A percentile compares a stretch with the other conserved stretches of the same genome.
Evolutionary conservation across 1,140 invertebrate species (phyloP).

Genomic region (Argopecten irradians): DNA sequence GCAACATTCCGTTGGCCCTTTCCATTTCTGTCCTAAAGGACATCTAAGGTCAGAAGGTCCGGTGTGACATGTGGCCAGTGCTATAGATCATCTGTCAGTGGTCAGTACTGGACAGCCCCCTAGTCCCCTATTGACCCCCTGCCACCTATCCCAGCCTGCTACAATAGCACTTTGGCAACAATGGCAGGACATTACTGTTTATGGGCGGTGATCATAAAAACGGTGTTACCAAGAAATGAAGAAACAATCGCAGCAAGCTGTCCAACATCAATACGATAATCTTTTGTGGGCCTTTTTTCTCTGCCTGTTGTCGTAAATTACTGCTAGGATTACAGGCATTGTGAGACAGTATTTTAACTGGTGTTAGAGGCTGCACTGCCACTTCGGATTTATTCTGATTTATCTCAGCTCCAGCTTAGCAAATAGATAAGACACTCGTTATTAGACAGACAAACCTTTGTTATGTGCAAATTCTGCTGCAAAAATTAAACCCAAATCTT

Average conservation of each 20-base stretch:
- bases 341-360: slow-evolving; percentile 1
- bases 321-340: neutral
- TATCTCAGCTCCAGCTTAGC: slow-evolving; percentile 4
- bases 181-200: slow-evolving; percentile 9
- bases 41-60: neutral
- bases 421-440: neutral
- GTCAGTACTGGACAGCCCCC: neutral
- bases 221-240: neutral
- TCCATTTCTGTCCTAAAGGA: neutral
- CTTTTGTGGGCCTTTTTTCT: neutral
- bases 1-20: neutral
- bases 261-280: slow-evolving; percentile 18
- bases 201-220: neutral
- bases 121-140: slow-evolving; percentile 20
- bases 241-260: slow-evolving; percentile 20
- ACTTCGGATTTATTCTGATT: neutral
- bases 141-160: neutral
- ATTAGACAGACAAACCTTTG: neutral
- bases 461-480: neutral
- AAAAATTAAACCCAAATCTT: neutral
- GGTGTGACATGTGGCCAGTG: neutral
- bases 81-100: neutral
- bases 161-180: slow-evolving; percentile 21
- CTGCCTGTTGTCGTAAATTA: neutral
- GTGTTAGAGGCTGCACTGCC: neutral